phyloP scores from a whole-genome alignment of 1,140 invertebrate genomes.

The Nylanderia fulva region DNA sequence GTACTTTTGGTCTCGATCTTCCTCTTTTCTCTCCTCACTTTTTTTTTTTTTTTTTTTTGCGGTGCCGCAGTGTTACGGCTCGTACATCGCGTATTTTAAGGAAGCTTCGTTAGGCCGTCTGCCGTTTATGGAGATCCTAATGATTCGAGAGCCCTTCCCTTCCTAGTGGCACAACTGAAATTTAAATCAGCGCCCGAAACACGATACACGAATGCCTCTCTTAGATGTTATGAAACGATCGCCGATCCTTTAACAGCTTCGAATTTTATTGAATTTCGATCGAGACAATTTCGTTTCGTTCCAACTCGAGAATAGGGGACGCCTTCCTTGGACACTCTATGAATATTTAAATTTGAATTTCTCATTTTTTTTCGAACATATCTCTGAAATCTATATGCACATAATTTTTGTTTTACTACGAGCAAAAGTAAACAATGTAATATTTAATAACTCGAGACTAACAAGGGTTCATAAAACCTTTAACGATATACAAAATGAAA shows the following conservation, averaged over 20 bases:
- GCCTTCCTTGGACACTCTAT: not conserved
- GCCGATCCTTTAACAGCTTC: not conserved
- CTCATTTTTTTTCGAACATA: not conserved
- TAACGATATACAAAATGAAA: not conserved
- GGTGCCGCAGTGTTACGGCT: slow-evolving; percentile 52
- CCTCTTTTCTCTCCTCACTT: not conserved
- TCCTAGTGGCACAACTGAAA: slow-evolving; percentile 70
- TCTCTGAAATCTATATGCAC: not conserved
- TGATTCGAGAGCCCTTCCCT: slow-evolving; percentile 70
- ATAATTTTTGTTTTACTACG: too few relatives aligned
- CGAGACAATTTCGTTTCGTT: not conserved
- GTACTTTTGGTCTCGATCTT: slow-evolving; percentile 70
- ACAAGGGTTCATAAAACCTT: not conserved
- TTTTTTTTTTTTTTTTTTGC: slow-evolving; percentile 4
- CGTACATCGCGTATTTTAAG: slow-evolving; percentile 74
- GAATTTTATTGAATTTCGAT: slow-evolving; percentile 50
- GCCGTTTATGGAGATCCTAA: slow-evolving; percentile 76
- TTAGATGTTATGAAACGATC: slow-evolving; percentile 49
- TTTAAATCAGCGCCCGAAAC: slow-evolving; percentile 67
- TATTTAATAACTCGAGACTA: not conserved
- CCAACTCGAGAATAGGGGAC: not conserved
- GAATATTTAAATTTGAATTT: slow-evolving; percentile 36
- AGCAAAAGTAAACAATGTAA: not conserved
- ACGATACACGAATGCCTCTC: slow-evolving; percentile 38
- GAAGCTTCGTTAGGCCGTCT: slow-evolving; percentile 73